phyloP scores from a whole-genome alignment of 2,113 vertebrate species.

The Haemorhous mexicanus region DNA sequence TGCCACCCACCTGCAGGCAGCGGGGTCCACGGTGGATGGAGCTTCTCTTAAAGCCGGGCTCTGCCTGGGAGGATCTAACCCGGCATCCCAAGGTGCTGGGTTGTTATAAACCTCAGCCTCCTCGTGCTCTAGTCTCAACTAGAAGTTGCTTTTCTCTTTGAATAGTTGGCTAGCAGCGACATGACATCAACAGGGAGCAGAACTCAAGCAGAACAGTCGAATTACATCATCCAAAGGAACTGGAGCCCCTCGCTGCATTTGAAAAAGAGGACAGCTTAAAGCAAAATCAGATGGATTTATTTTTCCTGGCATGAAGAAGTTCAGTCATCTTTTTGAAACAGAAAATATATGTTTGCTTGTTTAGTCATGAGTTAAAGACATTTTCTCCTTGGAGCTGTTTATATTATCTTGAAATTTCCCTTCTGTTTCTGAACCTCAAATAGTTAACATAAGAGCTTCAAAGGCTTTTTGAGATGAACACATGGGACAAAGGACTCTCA shows the following conservation, averaged over 20 bases:
- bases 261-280: slow-evolving; percentile 43
- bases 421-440: slow-evolving; percentile 38
- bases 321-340: slow-evolving; percentile 46
- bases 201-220: slow-evolving; percentile 44
- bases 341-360: slow-evolving; percentile 30
- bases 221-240: slow-evolving; percentile 51
- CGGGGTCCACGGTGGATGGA: rapidly evolving
- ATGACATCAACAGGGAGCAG: slow-evolving; percentile 52
- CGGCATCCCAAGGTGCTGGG: rapidly evolving
- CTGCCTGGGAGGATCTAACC: background rate
- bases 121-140: slow-evolving; percentile 2
- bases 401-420: slow-evolving; percentile 7
- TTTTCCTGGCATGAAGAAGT: slow-evolving; percentile 37
- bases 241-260: slow-evolving; percentile 2
- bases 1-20: background rate
- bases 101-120: slow-evolving; percentile 3
- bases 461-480: background rate
- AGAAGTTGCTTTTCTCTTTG: slow-evolving; percentile 41
- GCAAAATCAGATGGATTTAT: slow-evolving; percentile 57
- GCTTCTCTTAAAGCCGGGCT: background rate
- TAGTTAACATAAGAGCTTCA: slow-evolving; percentile 28
- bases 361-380: slow-evolving; percentile 28
- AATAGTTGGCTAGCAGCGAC: slow-evolving; percentile 11
- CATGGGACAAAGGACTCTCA: background rate
- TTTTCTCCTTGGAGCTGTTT: slow-evolving; percentile 34